A percentile compares a stretch with the other conserved stretches of the same genome.
Evolutionary conservation across 2,797 vertebrate genomes (phyloP).

Genomic region (Aphelocoma californica): DNA sequence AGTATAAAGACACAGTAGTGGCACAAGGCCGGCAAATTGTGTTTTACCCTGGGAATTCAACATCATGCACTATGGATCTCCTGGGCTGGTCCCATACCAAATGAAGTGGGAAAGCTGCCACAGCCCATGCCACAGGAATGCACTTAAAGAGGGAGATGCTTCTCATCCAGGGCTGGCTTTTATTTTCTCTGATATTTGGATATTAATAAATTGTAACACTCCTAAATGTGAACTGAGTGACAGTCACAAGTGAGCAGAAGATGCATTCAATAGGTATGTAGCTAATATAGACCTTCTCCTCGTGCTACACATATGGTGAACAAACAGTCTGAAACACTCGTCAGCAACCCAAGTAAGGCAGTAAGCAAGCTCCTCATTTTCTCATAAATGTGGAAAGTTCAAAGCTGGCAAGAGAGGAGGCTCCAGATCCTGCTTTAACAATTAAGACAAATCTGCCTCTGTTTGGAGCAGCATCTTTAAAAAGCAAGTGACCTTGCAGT

Average conservation of each 20-base stretch:
- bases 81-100: neutral
- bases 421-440: slow-evolving; percentile 15
- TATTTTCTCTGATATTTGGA: neutral
- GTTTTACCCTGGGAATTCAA: neutral
- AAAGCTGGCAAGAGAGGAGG: slow-evolving; percentile 4
- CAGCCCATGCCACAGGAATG: neutral
- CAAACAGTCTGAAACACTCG: neutral
- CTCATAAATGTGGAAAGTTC: neutral
- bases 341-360: neutral
- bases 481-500: slow-evolving; percentile 6
- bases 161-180: neutral
- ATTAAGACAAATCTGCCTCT: slow-evolving; percentile 10
- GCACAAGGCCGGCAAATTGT: neutral
- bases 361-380: neutral
- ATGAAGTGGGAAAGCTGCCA: neutral
- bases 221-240: neutral
- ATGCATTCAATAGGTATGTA: neutral
- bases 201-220: neutral
- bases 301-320: rapidly evolving
- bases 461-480: slow-evolving; percentile 20
- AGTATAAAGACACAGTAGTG: neutral
- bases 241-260: neutral
- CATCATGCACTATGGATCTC: neutral
- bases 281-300: neutral
- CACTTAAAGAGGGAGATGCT: neutral